These are phyloP conservation scores for Vimba vimba DNA, from an alignment of 2,113 vertebrate genomes.

Conservation along the genomic window DNA sequence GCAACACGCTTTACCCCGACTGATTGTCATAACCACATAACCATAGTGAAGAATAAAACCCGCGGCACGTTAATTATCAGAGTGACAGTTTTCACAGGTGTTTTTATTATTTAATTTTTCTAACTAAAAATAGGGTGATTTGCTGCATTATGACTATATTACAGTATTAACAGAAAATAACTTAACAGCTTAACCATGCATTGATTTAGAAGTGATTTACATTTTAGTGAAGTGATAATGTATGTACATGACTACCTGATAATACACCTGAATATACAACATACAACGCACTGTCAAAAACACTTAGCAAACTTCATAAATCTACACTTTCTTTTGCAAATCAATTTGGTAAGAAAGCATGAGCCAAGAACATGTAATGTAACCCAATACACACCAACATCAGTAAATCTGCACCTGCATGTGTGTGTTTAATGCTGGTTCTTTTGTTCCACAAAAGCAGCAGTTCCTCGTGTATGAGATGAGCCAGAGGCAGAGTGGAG, in stretches of 20 bases:
- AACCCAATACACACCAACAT: neutral
- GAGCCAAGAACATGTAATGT: too few species aligned
- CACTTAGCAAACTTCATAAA: neutral
- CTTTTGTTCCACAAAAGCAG: conserved; percentile 3
- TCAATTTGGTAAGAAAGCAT: too few species aligned
- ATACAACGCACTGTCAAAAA: neutral
- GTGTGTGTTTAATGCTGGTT: neutral
- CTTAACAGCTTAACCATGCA: neutral
- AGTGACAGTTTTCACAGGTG: neutral
- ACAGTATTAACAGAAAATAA: too few species aligned
- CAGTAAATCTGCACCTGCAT: neutral
- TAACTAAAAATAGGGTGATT: neutral
- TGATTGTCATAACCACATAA: neutral
- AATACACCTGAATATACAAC: neutral
- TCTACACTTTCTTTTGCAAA: neutral
- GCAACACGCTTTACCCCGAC: neutral
- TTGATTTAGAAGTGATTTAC: neutral
- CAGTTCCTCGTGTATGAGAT: neutral
- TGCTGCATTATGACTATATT: too few species aligned
- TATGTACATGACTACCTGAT: neutral
- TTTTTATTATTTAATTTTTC: neutral
- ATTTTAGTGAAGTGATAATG: neutral
- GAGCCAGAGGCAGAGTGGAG: neutral
- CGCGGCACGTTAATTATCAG: neutral
- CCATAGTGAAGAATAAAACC: neutral